Base-by-base conservation (phyloP, 2,888 invertebrate species). In the Drosophila ustulata region DNA sequence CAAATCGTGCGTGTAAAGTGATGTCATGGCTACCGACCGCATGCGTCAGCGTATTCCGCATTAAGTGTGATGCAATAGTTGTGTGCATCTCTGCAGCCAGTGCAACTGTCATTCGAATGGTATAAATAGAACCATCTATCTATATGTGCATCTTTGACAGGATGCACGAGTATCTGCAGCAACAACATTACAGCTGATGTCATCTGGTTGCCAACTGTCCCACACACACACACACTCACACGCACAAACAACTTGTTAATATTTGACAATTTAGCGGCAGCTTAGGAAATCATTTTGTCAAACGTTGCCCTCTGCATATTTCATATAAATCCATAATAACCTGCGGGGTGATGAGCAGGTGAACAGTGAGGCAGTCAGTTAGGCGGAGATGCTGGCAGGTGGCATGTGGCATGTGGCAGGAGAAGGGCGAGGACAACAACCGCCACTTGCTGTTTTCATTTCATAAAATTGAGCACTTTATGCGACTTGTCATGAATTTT, bases 1-100 rank as follows among this genome's bases (percentile, higher is more conserved):
- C 85, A 86, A 86, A 86, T 86, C 89, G 85, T 86, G 85, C 85
- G 85, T 86, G 82, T 84, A 89, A 86, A 89, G 89, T 86, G 89
- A 86, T 86, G 85, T 86, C 85, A 86, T 85, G 64, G 83, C 71
- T 70, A 55, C 68, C 56, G 52, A 58, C 59, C 84, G 71, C 89
- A 89, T 83, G 83, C 83, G 83, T 83, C 83, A 83, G 83, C 83
- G 70, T 66, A 72, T 88, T 85, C 45, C 76, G 52, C 47, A 64
- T 47, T 57, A 18, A 63, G 66, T 83, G 67, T 88, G 83, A 83
- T 86, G 82, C 89, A 83, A 83, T 86, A 77, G 73, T 66, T 71
- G 71, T 68, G 71, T 49, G 55, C 37, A 67, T 25, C 49, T 61
- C 37, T 41, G 7, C 11, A 46, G 32, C 13, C 32, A 50, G 18